phyloP scores from a whole-genome alignment of 1,140 invertebrate genomes.

The Pseudoatta argentina region DNA sequence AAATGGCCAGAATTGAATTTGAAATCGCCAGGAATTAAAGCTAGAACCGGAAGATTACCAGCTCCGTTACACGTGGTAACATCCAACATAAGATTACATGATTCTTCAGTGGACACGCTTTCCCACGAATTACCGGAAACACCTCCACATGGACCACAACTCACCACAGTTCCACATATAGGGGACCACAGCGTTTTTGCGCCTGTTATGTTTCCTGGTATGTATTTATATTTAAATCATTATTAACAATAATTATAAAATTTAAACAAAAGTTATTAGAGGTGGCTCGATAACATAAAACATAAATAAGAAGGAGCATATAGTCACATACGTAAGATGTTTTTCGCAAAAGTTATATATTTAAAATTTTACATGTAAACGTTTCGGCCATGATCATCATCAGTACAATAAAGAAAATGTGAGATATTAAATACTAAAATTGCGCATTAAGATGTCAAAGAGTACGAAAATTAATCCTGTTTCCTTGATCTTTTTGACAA shows the following conservation, averaged over 20 bases:
- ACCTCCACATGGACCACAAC: slow-evolving; percentile 81
- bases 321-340: no score
- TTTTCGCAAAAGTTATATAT: no score
- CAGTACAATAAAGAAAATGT: no score
- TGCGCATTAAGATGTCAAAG: no score
- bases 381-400: no score
- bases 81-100: slow-evolving; percentile 83
- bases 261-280: no score
- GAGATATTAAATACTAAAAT: no score
- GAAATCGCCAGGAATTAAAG: slow-evolving; percentile 96
- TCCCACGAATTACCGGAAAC: slow-evolving; percentile 83
- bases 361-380: no score
- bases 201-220: slow-evolving; percentile 80
- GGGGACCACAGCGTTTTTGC: slow-evolving; percentile 85
- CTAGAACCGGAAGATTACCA: slow-evolving; percentile 87
- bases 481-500: no score
- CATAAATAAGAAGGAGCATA: no score
- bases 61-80: slow-evolving; percentile 84
- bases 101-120: slow-evolving; percentile 80
- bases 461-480: no score
- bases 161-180: slow-evolving; percentile 75
- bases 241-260: not conserved
- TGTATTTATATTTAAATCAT: slow-evolving; percentile 2
- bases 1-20: slow-evolving; percentile 95
- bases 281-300: no score